phyloP scores from a whole-genome alignment of 2,888 invertebrate species.

The Noctua janthina region DNA sequence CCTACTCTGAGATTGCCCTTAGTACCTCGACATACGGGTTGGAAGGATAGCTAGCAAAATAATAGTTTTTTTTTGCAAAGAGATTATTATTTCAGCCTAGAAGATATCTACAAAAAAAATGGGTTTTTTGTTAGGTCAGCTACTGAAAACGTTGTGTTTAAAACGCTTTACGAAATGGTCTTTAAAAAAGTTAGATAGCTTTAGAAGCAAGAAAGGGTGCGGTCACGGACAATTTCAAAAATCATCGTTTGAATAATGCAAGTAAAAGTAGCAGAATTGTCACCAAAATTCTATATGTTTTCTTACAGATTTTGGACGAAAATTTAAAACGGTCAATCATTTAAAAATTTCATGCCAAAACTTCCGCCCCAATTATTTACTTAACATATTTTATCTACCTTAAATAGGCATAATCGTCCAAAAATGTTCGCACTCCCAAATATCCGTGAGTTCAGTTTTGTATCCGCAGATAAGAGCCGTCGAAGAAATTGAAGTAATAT shows the following conservation, averaged over 20 bases:
- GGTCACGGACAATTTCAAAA: not conserved
- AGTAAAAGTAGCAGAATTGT: not conserved
- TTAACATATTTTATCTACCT: not conserved
- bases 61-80: rapidly evolving
- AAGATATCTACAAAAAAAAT: not conserved
- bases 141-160: not conserved
- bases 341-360: not conserved
- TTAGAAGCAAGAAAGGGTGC: not conserved
- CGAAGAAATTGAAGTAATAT: conserved; percentile 83
- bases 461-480: conserved; percentile 79
- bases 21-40: conserved; percentile 58
- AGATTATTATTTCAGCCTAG: not conserved
- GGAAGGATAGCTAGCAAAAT: conserved; percentile 26
- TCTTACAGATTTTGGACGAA: not conserved
- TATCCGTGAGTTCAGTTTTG: conserved; percentile 67
- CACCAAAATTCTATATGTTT: too few relatives aligned
- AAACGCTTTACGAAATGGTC: not conserved
- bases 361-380: not conserved
- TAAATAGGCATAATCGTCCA: not conserved
- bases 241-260: not conserved
- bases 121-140: not conserved
- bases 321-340: not conserved
- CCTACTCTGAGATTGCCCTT: conserved; percentile 80
- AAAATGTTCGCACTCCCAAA: conserved; percentile 14
- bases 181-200: not conserved